Conservation (phyloP, 2,797 vertebrate species). For the Rhynchotus rufescens region DNA sequence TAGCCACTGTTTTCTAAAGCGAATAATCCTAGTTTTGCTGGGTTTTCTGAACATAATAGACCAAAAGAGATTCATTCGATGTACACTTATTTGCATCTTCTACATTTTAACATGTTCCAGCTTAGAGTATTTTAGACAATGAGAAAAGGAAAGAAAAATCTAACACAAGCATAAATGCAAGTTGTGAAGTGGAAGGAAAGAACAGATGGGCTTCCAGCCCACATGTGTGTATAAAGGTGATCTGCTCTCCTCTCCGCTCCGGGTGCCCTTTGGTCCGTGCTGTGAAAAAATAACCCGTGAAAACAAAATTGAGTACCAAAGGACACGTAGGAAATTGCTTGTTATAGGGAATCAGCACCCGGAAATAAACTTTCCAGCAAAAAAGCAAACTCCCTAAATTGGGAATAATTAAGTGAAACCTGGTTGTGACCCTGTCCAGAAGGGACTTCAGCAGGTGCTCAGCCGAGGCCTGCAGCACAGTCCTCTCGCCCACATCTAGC, state of each 20-base stretch:
- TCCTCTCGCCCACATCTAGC: neutral
- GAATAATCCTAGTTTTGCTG: neutral
- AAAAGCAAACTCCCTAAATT: neutral
- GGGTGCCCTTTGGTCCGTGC: fast-evolving
- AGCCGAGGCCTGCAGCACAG: neutral
- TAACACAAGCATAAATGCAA: neutral
- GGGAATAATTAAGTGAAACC: neutral
- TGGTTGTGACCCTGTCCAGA: neutral
- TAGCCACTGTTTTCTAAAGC: neutral
- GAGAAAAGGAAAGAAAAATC: neutral
- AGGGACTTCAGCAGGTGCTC: neutral
- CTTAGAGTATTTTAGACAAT: neutral
- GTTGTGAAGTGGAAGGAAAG: neutral
- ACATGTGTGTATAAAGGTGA: fast-evolving
- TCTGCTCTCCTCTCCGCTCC: fast-evolving
- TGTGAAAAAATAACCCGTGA: neutral
- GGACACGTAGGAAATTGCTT: neutral
- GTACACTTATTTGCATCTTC: no score
- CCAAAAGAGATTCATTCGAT: neutral
- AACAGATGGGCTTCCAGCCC: neutral
- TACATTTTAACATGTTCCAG: neutral
- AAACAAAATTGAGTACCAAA: neutral
- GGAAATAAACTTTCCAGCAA: neutral
- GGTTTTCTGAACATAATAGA: fast-evolving
- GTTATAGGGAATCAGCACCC: neutral